Evolutionary conservation across 2,888 invertebrate genomes (phyloP), one percentile per base, ranked within the genome.

Genomic region (Saturnia pavonia): DNA sequence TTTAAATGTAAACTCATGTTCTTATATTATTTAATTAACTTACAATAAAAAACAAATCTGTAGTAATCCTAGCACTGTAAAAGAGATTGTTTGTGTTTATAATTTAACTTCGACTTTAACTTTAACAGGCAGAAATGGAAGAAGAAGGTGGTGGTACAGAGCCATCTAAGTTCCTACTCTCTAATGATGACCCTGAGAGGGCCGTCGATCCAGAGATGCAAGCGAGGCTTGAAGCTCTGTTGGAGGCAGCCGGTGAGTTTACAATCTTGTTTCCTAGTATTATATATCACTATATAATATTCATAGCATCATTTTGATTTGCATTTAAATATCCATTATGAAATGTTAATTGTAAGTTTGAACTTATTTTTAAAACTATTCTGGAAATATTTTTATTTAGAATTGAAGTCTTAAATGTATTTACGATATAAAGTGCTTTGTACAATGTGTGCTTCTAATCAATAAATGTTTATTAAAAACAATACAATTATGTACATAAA

Each of bases 211-310:
- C 97, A 67, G 97, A 98, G 89, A 98, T 98, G 82, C 98, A 98
- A 91, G 97, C 97, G 69, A 95, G 98, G 80, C 95, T 99, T 74
- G 98, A 98, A 94, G 98, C 98, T 77, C 95, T 99, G 78, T 95
- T 99, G 77, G 98, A 99, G 95, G 99, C 98, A 85, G 99, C 99
- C 87, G 97, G 94, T 94, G 73, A 86, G 70, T 57, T 22, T 19
- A 65, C 2, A 19, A n/a, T 16, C 22, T 27, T 22, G 45, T 27
- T 12, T 1, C 11, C n/a, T 69, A 16, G 16, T 40, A 34, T 51
- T 40, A 68, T 45, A 45, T 22, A 54, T 22, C 54, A 54, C 22
- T 9, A 54, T 43, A 9, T 43, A 43, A 43, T 43, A 1, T 1
- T 54, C 9, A n/a, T n/a, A n/a, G n/a, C n/a, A 22, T 54, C 22